Base-by-base conservation (phyloP, 2,113 vertebrate genomes). In the Pituophis catenifer region DNA sequence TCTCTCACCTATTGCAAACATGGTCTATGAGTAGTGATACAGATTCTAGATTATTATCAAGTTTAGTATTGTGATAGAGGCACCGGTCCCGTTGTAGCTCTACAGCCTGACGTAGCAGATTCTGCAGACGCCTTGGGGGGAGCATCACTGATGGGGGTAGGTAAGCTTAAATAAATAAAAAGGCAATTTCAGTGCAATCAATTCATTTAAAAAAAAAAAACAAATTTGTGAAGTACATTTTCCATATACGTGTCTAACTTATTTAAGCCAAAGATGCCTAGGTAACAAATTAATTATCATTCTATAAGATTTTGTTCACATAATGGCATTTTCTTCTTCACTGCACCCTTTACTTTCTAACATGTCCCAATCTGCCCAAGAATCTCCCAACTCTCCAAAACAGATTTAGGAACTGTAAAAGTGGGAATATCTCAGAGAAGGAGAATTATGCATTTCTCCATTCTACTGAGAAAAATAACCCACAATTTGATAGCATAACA, bases 101-200 rank as follows among this genome's bases (percentile, higher is more conserved):
- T 95, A 99, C 98, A 0, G 99, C 99, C 97, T 99, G 99, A 95
- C 98, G 98, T 24, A 99, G 97, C 54, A 99, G 98, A 75, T 98
- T 99, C 98, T 99, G 99, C 96, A 99, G 98, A 96, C 99, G 98
- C 95, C 98, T 98, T 38, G 99, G 99, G 92, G 99, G 99, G 96
- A 99, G 97, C 99, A 99, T 99, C 97, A 99, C 99, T 8, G 99
- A 99, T 1, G 99, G 99, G 94, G 99, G 99, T 95, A 99, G 97
- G 97, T 99, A 99, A 0, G 99, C 99, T 99, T 97, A 92, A 95
- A 94, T 59, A 81, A 89, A 92, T 93, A 53, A 93, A 93, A 59
- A 59, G 6, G 57, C 23, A 44, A 52, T 86, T 93, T 93, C 29
- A 89, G 53, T 89, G 17, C 6, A 81, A 57, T 50, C 24, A 92